Evolutionary conservation across 2,113 vertebrate species (phyloP).

Genomic region (Patagioenas fasciata): DNA sequence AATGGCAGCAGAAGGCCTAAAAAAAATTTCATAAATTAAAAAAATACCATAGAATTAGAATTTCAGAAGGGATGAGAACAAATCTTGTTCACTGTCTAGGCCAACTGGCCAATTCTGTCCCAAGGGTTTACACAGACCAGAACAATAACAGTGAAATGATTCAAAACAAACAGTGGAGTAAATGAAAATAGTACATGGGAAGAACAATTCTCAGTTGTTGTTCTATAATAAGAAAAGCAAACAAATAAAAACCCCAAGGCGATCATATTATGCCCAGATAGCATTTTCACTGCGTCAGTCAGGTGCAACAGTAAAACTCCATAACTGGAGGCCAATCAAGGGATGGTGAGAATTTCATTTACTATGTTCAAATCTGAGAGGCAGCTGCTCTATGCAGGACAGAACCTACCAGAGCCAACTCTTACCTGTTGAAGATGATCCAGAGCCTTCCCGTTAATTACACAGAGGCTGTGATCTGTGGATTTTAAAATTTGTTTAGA

Average conservation of each 20-base stretch:
- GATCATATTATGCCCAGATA: background rate
- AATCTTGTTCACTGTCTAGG: background rate
- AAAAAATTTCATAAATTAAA: background rate
- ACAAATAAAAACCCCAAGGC: slow-evolving; percentile 22
- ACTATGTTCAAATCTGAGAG: background rate
- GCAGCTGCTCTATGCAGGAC: background rate
- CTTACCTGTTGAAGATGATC: slow-evolving; percentile 42
- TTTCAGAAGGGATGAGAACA: slow-evolving; percentile 21
- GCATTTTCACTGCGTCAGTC: background rate
- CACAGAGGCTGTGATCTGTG: slow-evolving; percentile 18
- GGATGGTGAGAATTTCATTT: background rate
- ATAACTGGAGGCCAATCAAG: background rate
- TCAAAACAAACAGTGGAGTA: slow-evolving; percentile 28
- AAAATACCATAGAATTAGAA: background rate
- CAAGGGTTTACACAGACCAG: slow-evolving; percentile 15
- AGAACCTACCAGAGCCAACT: background rate
- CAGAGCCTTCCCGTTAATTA: background rate
- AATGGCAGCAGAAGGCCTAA: background rate
- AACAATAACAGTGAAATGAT: slow-evolving; percentile 13
- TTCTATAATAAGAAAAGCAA: slow-evolving; percentile 29
- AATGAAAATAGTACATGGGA: slow-evolving; percentile 13
- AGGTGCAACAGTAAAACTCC: background rate
- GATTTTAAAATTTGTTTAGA: slow-evolving; percentile 10
- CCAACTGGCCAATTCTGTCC: slow-evolving; percentile 3
- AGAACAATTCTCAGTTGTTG: slow-evolving; percentile 23